Evolutionary conservation across 1,140 invertebrate genomes (phyloP).

Genomic region (Brachionus rubens): DNA sequence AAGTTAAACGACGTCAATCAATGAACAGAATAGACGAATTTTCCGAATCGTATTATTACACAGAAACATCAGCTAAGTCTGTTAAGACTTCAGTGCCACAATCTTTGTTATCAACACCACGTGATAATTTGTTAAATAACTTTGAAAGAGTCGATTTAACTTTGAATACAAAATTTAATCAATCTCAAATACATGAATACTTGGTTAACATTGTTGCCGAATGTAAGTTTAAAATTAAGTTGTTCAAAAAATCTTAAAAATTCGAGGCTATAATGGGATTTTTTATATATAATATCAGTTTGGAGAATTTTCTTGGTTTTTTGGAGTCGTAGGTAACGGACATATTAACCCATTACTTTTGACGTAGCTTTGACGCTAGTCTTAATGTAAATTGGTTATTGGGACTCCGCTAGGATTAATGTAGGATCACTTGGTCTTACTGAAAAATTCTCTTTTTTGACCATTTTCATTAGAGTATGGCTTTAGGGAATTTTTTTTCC

Average conservation of each 20-base stretch:
- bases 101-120: constrained; percentile 1
- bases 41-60: not conserved
- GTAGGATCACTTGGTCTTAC: no score
- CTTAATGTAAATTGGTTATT: no score
- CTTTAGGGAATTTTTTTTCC: no score
- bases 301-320: no score
- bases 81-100: not conserved
- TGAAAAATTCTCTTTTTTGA: no score
- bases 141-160: not conserved
- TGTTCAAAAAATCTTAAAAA: not conserved
- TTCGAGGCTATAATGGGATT: no score
- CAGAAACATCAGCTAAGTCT: not conserved
- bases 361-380: no score
- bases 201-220: not conserved
- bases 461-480: no score
- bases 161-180: not conserved
- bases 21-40: not conserved
- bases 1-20: not conserved
- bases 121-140: not conserved
- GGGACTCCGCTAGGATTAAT: no score
- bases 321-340: no score
- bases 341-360: no score
- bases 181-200: constrained; percentile 9
- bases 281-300: no score
- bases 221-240: not conserved